Conservation (phyloP, 2,113 vertebrate genomes). For the Grus americana region DNA sequence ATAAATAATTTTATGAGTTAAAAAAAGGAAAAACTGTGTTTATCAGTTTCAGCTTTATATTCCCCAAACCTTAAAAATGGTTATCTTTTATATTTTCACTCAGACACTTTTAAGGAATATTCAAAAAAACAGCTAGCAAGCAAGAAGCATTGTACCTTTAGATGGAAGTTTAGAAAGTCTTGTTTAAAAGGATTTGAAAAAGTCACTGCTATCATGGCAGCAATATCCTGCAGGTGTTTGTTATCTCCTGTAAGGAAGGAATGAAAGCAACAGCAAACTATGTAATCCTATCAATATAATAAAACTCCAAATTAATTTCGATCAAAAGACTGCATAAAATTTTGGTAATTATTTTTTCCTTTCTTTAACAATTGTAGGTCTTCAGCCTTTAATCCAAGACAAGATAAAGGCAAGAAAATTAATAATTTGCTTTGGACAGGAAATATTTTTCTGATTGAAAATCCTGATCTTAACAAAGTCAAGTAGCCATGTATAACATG, state of each 20-base stretch:
- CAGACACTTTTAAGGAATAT: neutral
- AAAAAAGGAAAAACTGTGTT: neutral
- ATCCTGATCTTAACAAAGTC: neutral
- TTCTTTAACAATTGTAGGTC: neutral
- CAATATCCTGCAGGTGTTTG: neutral
- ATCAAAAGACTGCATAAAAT: neutral
- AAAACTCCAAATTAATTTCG: neutral
- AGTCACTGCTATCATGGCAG: neutral
- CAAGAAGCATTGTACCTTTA: neutral
- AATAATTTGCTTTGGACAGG: neutral
- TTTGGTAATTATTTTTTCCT: neutral
- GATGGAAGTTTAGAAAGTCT: neutral
- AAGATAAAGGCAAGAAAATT: neutral
- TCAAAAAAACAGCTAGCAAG: neutral
- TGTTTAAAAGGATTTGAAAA: neutral
- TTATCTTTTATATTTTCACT: neutral
- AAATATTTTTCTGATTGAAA: neutral
- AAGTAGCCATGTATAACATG: neutral
- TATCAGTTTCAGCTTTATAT: neutral
- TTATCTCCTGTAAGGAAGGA: neutral
- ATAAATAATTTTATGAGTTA: neutral
- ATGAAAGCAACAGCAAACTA: neutral
- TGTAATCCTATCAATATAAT: neutral
- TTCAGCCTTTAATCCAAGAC: neutral
- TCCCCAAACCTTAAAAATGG: neutral